Base-by-base conservation (phyloP, 2,113 vertebrate genomes). In the Phylloscopus whistleri region DNA sequence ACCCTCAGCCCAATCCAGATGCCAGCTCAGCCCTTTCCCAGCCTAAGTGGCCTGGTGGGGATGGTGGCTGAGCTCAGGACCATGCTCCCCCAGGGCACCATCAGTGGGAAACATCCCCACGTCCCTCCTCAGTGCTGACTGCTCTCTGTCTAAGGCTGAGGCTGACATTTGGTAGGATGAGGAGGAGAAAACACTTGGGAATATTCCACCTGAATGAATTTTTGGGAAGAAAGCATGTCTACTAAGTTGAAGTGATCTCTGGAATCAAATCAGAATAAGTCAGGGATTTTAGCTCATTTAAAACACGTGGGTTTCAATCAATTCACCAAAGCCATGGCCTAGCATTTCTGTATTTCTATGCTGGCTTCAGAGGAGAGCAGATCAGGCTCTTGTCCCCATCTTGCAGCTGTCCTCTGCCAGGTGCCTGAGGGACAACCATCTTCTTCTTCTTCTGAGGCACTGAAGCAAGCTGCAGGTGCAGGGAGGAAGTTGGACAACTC, bases 11-110 rank as follows among this genome's bases (percentile, higher is more conserved):
- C 0, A 3, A 2, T 7, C 28, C 3, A 0, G n/a, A 11, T 8
- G 2, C 53, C 0, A 0, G 39, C 49, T 53, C 10, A 7, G 78
- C 53, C 18, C 8, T 2, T 48, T 15, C 58, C 48, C 3, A 4
- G 27, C 48, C 39, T 7, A 2, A 6, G 18, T 9, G 22, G 7
- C 7, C 37, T 52, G 73, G 23, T 7, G 10, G 64, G 24, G 33
- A 19, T 0, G 0, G 52, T 5, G 31, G 16, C 64, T 63, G 78
- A 68, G 21, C 35, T 64, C 43, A 43, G 66, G 39, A 17, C 16
- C 4, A 0, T 0, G 4, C 18, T 39, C 3, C 26, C 9, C 10
- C 2, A 1, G 21, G 21, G 7, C 27, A 22, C 16, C 7, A 11
- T 35, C 33, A 21, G 30, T 0, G 0, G 27, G 24, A 22, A 76